Percentiles rank a stretch among this genome's conserved stretches.
phyloP scores from a whole-genome alignment of 1,140 invertebrate genomes.

The Neodiprion lecontei region DNA sequence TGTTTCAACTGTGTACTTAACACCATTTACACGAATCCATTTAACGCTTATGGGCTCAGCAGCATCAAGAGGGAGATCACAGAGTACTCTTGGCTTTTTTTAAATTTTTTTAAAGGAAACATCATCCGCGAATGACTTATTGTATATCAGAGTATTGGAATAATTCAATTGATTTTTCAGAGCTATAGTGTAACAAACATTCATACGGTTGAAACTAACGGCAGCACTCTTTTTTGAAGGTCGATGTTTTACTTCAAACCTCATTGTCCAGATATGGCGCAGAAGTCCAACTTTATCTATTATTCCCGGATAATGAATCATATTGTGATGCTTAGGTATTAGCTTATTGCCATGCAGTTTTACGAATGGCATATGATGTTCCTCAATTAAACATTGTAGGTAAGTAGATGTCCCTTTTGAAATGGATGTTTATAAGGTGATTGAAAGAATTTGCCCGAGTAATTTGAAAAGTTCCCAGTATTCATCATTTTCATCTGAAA shows the following conservation, averaged over 20 bases:
- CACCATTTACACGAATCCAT: neutral
- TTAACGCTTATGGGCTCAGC: neutral
- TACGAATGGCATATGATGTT: slow-evolving; percentile 26
- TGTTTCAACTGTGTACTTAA: neutral
- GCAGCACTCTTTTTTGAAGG: slow-evolving; percentile 30
- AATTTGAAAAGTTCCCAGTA: slow-evolving; percentile 26
- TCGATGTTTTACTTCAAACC: slow-evolving; percentile 26
- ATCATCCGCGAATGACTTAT: slow-evolving; percentile 17
- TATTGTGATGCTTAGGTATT: slow-evolving; percentile 27
- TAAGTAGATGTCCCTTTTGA: neutral
- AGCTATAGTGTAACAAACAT: slow-evolving; percentile 34
- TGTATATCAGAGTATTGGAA: slow-evolving; percentile 25
- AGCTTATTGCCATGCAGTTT: slow-evolving; percentile 24
- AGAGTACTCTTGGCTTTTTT: neutral
- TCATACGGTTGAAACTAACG: slow-evolving; percentile 23
- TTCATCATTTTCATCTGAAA: slow-evolving; percentile 17
- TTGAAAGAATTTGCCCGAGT: slow-evolving; percentile 22
- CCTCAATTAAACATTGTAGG: slow-evolving; percentile 19
- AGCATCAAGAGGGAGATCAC: neutral
- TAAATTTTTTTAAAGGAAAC: neutral
- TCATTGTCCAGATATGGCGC: slow-evolving; percentile 22
- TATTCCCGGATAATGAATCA: slow-evolving; percentile 25
- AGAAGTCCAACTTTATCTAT: slow-evolving; percentile 27
- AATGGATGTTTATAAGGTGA: slow-evolving; percentile 17
- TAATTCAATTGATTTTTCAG: slow-evolving; percentile 35